Evolutionary conservation across 2,888 invertebrate species (phyloP).

Genomic region (Eristalis arbustorum): DNA sequence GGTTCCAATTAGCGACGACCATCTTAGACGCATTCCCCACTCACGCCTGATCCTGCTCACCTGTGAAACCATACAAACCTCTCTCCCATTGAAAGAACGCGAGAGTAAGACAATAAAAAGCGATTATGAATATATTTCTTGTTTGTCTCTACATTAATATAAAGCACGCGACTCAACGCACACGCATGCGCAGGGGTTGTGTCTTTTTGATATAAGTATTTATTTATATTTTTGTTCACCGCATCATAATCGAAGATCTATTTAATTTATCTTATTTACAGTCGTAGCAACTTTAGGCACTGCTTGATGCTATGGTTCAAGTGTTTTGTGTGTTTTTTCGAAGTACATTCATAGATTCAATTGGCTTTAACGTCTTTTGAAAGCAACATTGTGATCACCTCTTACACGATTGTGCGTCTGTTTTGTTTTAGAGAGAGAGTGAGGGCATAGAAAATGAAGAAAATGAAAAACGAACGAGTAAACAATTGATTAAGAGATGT

Average conservation of each 20-base stretch:
- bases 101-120: too few relatives aligned
- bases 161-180: background rate
- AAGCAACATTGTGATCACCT: too few relatives aligned
- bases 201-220: background rate
- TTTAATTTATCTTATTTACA: constrained; percentile 18
- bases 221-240: constrained; percentile 2
- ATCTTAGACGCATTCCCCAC: too few relatives aligned
- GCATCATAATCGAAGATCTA: constrained; percentile 31
- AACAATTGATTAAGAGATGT: background rate
- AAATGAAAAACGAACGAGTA: background rate
- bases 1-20: too few relatives aligned
- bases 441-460: background rate
- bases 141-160: background rate
- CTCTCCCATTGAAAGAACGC: too few relatives aligned
- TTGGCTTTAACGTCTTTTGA: too few relatives aligned
- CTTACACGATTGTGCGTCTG: too few relatives aligned
- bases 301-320: constrained; percentile 48
- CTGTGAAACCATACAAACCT: too few relatives aligned
- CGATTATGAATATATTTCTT: too few relatives aligned
- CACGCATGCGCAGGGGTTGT: background rate
- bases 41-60: too few relatives aligned
- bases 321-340: background rate
- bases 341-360: background rate
- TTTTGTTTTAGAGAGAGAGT: background rate
- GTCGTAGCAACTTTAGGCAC: constrained; percentile 60